phyloP scores from a whole-genome alignment of 37 sponge, comb jelly and placozoan species.

The Ephydatia muelleri region DNA sequence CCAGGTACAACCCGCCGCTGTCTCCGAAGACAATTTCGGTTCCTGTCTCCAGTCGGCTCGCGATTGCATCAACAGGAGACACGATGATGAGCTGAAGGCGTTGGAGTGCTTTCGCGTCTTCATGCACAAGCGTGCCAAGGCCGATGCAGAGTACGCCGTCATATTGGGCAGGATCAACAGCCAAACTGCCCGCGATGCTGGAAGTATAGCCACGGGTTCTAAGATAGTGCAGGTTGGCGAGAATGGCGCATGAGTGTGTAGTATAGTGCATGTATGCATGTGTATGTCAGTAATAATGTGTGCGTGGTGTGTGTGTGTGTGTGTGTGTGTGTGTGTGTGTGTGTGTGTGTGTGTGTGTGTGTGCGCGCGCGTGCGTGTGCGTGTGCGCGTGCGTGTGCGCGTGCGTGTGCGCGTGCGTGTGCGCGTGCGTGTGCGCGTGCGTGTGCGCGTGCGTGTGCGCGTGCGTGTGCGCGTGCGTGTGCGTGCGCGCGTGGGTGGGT shows the following conservation, averaged over 20 bases:
- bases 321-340: not conserved
- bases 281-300: too few relatives aligned
- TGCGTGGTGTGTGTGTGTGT: not conserved
- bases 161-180: slow-evolving; percentile 49
- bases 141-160: slow-evolving; percentile 68
- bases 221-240: slow-evolving; percentile 52
- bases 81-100: slow-evolving; percentile 75
- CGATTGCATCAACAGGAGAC: slow-evolving; percentile 59
- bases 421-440: too few relatives aligned
- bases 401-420: too few relatives aligned
- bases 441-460: too few relatives aligned
- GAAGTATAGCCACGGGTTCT: slow-evolving; percentile 7
- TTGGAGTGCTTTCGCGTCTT: slow-evolving; percentile 74
- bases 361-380: too few relatives aligned
- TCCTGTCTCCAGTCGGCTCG: slow-evolving; percentile 37
- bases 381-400: too few relatives aligned
- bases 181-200: not conserved
- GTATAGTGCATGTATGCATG: too few relatives aligned
- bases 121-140: slow-evolving; percentile 61
- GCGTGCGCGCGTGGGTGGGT: too few relatives aligned
- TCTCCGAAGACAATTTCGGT: slow-evolving; percentile 54
- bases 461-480: too few relatives aligned
- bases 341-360: not conserved
- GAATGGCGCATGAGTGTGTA: too few relatives aligned
- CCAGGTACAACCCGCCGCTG: too few relatives aligned